phyloP scores from a whole-genome alignment of 2,797 vertebrate species.

The Alauda arvensis region DNA sequence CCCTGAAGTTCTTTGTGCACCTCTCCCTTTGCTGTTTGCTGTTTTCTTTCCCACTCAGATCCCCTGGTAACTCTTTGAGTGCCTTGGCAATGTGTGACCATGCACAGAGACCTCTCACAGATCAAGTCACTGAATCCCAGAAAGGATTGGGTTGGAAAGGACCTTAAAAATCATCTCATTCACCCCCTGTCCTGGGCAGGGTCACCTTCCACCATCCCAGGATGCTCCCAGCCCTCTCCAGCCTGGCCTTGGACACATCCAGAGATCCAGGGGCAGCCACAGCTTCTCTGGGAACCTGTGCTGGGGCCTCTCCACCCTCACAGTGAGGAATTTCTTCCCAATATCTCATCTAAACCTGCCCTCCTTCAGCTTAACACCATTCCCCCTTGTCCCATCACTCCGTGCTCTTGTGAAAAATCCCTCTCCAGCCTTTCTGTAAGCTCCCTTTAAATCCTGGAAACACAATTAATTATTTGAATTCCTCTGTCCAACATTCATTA shows the following conservation, averaged over 20 bases:
- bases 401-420: background rate
- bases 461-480: background rate
- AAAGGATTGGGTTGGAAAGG: background rate
- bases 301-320: too few species aligned
- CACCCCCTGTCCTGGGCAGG: background rate
- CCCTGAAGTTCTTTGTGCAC: background rate
- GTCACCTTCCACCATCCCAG: background rate
- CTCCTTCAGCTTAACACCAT: background rate
- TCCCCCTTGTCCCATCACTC: background rate
- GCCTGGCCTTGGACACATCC: background rate
- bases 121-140: fast-evolving
- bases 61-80: background rate
- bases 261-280: background rate
- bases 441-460: background rate
- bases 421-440: background rate
- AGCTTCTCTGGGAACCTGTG: background rate
- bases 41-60: background rate
- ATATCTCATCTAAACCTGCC: background rate
- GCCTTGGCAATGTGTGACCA: background rate
- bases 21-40: background rate
- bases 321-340: background rate
- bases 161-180: background rate
- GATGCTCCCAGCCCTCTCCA: fast-evolving
- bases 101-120: background rate
- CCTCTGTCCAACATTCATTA: background rate